A percentile compares a stretch with the other conserved stretches of the same genome.
These are phyloP conservation scores for Xerus inauris DNA, from an alignment of 2,113 vertebrate genomes.

Conservation along the genomic window DNA sequence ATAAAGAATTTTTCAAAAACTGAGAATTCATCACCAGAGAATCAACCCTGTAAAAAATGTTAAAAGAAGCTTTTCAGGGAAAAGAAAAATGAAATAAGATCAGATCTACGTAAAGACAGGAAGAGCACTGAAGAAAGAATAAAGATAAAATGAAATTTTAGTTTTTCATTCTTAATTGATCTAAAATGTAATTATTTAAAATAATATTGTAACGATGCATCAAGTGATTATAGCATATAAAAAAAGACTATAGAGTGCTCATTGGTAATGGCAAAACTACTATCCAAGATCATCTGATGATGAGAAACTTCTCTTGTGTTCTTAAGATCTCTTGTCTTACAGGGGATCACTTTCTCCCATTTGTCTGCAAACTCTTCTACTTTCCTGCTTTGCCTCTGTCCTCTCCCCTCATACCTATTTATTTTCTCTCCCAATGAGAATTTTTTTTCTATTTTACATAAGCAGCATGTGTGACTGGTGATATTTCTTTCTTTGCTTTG, in stretches of 20 bases:
- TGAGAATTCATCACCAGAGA: neutral
- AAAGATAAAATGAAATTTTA: neutral
- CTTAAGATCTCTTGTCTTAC: neutral
- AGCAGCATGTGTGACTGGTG: neutral
- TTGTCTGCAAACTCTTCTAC: neutral
- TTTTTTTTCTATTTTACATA: neutral
- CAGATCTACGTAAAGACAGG: neutral
- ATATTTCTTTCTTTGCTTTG: constrained; percentile 36
- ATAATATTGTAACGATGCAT: neutral
- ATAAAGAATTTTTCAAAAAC: too few relatives aligned
- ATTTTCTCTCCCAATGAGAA: neutral
- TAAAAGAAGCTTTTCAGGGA: neutral
- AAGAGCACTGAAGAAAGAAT: neutral
- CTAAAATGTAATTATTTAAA: neutral
- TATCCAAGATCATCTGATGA: neutral
- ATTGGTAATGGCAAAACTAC: neutral
- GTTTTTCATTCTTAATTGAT: neutral
- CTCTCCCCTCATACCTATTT: too few relatives aligned
- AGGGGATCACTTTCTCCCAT: neutral
- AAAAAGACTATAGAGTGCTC: neutral
- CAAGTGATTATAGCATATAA: neutral
- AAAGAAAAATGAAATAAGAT: neutral
- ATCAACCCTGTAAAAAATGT: neutral
- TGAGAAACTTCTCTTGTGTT: neutral
- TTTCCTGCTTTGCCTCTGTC: neutral